Conservation (phyloP, 2,888 invertebrate species). For the Lasioglossum vierecki region DNA sequence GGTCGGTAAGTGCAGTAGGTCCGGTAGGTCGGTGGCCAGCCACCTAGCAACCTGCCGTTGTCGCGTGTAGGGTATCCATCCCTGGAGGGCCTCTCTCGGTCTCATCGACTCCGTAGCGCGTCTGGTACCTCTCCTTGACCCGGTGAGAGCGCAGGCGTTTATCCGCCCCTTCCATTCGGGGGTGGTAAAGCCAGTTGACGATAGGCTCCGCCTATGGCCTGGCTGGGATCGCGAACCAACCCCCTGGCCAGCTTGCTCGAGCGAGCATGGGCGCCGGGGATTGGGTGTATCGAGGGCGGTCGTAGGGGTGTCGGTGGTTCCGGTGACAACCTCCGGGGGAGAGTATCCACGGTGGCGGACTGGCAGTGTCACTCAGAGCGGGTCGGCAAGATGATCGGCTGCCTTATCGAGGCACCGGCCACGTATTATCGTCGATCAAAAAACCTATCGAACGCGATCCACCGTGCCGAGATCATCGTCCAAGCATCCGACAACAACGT, state of each 20-base stretch:
- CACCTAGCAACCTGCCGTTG: slow-evolving; percentile 70
- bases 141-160: slow-evolving; percentile 62
- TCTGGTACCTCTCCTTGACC: neutral
- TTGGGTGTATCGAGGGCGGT: slow-evolving; percentile 4
- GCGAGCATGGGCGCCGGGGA: slow-evolving; percentile 30
- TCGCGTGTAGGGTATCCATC: slow-evolving; percentile 29
- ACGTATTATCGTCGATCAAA: slow-evolving; percentile 38
- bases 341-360: slow-evolving; percentile 30
- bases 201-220: slow-evolving; percentile 50
- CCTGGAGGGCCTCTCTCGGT: slow-evolving; percentile 14
- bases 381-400: slow-evolving; percentile 79
- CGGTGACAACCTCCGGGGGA: slow-evolving; percentile 29
- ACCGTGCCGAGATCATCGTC: slow-evolving; percentile 25
- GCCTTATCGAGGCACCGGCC: slow-evolving; percentile 56
- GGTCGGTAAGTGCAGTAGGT: slow-evolving; percentile 75
- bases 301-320: slow-evolving; percentile 5
- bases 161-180: slow-evolving; percentile 55
- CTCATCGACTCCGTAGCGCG: slow-evolving; percentile 8
- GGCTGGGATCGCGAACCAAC: slow-evolving; percentile 49
- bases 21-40: slow-evolving; percentile 66
- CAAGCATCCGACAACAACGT: neutral
- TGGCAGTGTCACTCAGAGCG: slow-evolving; percentile 77
- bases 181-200: slow-evolving; percentile 39
- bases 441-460: slow-evolving; percentile 28
- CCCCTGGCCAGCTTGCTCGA: slow-evolving; percentile 46